phyloP scores from a whole-genome alignment of 2,113 vertebrate genomes.

The Onychostruthus taczanowskii region DNA sequence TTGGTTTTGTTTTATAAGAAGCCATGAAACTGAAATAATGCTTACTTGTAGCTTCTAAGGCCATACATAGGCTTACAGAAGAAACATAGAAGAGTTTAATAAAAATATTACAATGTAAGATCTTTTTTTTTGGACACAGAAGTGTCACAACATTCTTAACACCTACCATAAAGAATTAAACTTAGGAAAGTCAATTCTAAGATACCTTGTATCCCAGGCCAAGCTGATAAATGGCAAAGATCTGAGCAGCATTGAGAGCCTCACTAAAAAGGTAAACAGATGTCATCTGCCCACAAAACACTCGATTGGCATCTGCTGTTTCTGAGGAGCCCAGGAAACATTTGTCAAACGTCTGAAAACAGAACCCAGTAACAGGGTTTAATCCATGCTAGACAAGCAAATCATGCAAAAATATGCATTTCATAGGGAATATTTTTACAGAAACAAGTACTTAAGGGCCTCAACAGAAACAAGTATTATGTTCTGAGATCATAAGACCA shows the following conservation, averaged over 20 bases:
- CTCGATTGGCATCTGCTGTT: slow-evolving; percentile 92
- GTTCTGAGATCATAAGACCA: background rate
- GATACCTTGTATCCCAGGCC: slow-evolving; percentile 94
- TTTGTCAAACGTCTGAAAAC: slow-evolving; percentile 93
- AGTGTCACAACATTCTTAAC: background rate
- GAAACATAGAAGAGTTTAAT: background rate
- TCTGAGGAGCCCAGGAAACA: slow-evolving; percentile 98
- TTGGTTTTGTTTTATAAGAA: background rate
- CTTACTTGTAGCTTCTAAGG: background rate
- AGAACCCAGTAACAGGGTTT: background rate
- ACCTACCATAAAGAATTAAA: background rate
- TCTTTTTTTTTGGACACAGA: background rate
- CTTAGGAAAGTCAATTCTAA: background rate
- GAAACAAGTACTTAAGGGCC: background rate
- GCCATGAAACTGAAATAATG: background rate
- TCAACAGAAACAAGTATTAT: background rate
- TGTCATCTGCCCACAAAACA: slow-evolving; percentile 98
- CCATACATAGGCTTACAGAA: background rate
- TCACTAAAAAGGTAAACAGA: slow-evolving; percentile 96
- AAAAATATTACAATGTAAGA: background rate
- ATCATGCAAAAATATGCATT: background rate
- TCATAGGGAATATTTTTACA: background rate
- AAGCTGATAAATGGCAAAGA: slow-evolving; percentile 96
- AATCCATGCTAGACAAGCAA: background rate
- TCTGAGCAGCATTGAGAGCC: slow-evolving; percentile 94